phyloP scores from a whole-genome alignment of 2,888 invertebrate genomes.

The Hedya salicella region DNA sequence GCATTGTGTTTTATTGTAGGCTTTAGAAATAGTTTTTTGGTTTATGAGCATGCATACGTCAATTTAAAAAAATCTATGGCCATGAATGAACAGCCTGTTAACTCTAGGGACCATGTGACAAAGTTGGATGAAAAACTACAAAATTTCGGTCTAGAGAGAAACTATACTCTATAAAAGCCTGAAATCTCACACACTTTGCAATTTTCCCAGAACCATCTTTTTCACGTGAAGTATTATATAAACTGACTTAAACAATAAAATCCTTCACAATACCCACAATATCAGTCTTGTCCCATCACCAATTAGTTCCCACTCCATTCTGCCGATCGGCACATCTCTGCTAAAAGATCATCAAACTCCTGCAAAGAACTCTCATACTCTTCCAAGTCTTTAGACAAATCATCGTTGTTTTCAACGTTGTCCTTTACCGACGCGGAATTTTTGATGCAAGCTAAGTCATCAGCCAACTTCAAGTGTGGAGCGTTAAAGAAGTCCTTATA shows the following conservation, averaged over 20 bases:
- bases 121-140: too few species aligned
- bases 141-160: too few species aligned
- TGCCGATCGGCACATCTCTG: slow-evolving; percentile 87
- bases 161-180: too few species aligned
- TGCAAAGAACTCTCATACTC: slow-evolving; percentile 89
- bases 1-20: too few species aligned
- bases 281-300: slow-evolving; percentile 56
- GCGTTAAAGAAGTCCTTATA: slow-evolving; percentile 93
- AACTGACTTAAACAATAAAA: slow-evolving; percentile 11
- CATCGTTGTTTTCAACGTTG: slow-evolving; percentile 66
- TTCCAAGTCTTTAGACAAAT: slow-evolving; percentile 89
- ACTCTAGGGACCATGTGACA: too few species aligned
- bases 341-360: slow-evolving; percentile 91
- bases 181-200: too few species aligned
- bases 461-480: slow-evolving; percentile 72
- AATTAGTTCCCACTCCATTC: slow-evolving; percentile 83
- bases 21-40: too few species aligned
- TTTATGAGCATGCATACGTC: too few species aligned
- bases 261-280: slow-evolving; percentile 23
- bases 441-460: slow-evolving; percentile 52
- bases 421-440: slow-evolving; percentile 59
- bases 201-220: not conserved
- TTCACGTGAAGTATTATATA: slow-evolving; percentile 18
- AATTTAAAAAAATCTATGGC: too few species aligned
- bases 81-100: too few species aligned